Evolutionary conservation across 2,888 invertebrate genomes (phyloP).

Genomic region (Deilephila porcellus): DNA sequence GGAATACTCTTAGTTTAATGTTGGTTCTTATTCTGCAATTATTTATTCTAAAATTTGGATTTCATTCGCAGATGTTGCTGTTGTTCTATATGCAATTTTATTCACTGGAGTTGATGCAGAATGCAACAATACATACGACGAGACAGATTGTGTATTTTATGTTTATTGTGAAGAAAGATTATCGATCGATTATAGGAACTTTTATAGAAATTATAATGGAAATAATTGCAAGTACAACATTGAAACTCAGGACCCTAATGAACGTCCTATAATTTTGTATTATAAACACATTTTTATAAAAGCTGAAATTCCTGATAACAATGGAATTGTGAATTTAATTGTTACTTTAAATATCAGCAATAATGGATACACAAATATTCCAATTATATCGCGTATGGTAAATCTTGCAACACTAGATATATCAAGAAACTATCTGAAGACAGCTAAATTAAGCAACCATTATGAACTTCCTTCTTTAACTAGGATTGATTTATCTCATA

Average conservation of each 20-base stretch:
- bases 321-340: constrained; percentile 21
- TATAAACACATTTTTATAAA: background rate
- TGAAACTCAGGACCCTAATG: background rate
- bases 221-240: background rate
- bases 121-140: background rate
- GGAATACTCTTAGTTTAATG: too few species aligned
- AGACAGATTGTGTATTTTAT: background rate
- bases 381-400: constrained; percentile 47
- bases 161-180: too few species aligned
- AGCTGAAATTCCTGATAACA: background rate
- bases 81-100: background rate
- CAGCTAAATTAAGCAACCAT: constrained; percentile 53
- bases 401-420: constrained; percentile 54
- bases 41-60: too few species aligned
- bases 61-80: background rate
- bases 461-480: constrained; percentile 44
- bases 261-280: constrained; percentile 10
- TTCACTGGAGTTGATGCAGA: background rate
- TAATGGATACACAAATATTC: constrained; percentile 45
- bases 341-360: constrained; percentile 53
- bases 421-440: constrained; percentile 52
- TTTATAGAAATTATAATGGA: background rate
- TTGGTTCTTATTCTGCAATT: too few species aligned
- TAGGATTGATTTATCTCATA: constrained; percentile 63
- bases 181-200: too few species aligned